Percentiles rank a stretch among this genome's conserved stretches.
Evolutionary conservation across 30 jellyfish, hydroid and myxozoan species (phyloP).

Genomic region (Cassiopea xamachana): DNA sequence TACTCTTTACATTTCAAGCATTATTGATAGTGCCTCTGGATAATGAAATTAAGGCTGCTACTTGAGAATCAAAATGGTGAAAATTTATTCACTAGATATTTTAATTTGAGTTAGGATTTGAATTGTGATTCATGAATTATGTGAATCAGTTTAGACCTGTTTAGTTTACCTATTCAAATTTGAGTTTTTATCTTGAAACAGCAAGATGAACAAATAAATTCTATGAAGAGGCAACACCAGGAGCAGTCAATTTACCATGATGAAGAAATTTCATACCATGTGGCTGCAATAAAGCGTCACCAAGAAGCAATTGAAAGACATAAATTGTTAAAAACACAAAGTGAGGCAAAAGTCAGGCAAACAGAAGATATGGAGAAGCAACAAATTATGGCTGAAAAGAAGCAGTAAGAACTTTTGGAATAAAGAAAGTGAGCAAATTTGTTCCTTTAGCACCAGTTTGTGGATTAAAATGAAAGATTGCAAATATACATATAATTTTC

Average conservation of each 20-base stretch:
- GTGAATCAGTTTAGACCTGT: too few species aligned
- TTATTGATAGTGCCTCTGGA: too few species aligned
- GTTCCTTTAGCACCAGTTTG: too few species aligned
- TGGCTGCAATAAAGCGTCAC: conserved; percentile 91
- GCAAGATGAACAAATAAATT: conserved; percentile 87
- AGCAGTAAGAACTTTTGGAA: neutral
- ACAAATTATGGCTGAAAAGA: conserved; percentile 48
- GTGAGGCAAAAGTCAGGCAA: conserved; percentile 93
- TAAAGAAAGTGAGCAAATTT: neutral
- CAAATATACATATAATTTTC: neutral
- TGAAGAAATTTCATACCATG: conserved; percentile 89
- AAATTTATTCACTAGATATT: too few species aligned
- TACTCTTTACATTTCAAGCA: too few species aligned
- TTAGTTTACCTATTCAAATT: too few species aligned
- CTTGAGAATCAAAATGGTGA: too few species aligned
- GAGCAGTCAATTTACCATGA: conserved; percentile 94
- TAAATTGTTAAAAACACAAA: conserved; percentile 85
- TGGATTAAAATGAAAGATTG: too few species aligned
- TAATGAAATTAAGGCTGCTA: too few species aligned
- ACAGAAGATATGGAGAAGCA: conserved; percentile 88
- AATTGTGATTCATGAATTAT: too few species aligned
- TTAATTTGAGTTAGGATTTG: too few species aligned
- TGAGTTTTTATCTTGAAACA: too few species aligned
- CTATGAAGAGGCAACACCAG: conserved; percentile 90
- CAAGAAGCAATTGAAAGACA: conserved; percentile 95